Evolutionary conservation across 2,113 vertebrate species (phyloP).

Genomic region (Agelaius phoeniceus): DNA sequence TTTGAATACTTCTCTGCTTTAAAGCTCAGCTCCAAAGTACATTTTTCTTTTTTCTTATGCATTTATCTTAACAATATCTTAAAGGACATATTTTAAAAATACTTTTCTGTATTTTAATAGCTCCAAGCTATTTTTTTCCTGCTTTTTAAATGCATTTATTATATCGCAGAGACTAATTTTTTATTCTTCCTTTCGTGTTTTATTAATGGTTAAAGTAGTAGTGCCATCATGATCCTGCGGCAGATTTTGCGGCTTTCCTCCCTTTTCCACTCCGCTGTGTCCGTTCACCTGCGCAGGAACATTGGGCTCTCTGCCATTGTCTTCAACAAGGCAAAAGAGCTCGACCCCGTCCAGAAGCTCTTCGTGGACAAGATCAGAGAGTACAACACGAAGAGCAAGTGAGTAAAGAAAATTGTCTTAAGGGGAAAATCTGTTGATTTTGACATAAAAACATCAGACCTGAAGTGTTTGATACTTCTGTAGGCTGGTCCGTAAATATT

Average conservation of each 20-base stretch:
- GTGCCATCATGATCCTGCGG: slow-evolving; percentile 83
- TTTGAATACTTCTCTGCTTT: background rate
- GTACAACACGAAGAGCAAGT: slow-evolving; percentile 92
- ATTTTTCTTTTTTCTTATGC: background rate
- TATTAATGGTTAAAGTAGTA: background rate
- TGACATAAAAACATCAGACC: background rate
- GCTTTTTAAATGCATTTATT: rapidly evolving
- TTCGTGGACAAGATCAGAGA: slow-evolving; percentile 96
- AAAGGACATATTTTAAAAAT: rapidly evolving
- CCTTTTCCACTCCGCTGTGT: slow-evolving; percentile 72
- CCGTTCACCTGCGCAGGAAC: slow-evolving; percentile 84
- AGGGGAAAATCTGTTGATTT: background rate
- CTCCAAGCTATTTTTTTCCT: rapidly evolving
- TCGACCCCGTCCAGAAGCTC: slow-evolving; percentile 94
- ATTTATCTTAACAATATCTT: background rate
- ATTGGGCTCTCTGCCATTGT: slow-evolving; percentile 87
- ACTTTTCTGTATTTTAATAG: rapidly evolving
- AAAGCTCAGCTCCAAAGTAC: background rate
- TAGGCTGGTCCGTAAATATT: background rate
- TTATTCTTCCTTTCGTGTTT: rapidly evolving
- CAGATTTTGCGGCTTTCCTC: slow-evolving; percentile 82
- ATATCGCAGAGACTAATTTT: rapidly evolving
- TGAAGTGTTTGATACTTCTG: background rate
- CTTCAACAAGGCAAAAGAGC: slow-evolving; percentile 84
- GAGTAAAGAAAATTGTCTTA: slow-evolving; percentile 40